Percentiles rank a stretch among this genome's conserved stretches.
Conservation (phyloP, 2,797 vertebrate species). For the Dermochelys coriacea region DNA sequence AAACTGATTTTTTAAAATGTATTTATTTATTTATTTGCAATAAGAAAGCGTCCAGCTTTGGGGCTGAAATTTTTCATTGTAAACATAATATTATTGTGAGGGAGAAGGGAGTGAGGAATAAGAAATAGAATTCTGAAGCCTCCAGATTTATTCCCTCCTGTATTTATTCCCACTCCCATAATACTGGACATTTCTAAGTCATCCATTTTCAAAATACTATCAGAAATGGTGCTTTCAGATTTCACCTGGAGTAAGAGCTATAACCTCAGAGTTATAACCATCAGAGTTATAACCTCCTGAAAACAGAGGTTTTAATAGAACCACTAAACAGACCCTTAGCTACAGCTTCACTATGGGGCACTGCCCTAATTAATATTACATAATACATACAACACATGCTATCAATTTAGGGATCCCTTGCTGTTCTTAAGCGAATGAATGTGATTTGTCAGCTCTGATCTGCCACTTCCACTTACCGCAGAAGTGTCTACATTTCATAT, state of each 20-base stretch:
- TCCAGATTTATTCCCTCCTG: neutral
- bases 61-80: neutral
- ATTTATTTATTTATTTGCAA: too few species aligned
- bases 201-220: constrained; percentile 2
- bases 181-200: neutral
- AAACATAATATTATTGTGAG: neutral
- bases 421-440: constrained; percentile 68
- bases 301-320: constrained; percentile 55
- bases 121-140: constrained; percentile 16
- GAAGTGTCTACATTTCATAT: constrained; percentile 69
- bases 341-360: constrained; percentile 53
- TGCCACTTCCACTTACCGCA: constrained; percentile 70
- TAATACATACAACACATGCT: constrained; percentile 73
- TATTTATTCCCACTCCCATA: neutral
- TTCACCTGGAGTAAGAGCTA: constrained; percentile 8
- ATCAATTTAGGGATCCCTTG: constrained; percentile 67
- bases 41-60: neutral
- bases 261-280: neutral
- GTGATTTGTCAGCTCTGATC: constrained; percentile 73
- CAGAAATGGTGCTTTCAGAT: neutral
- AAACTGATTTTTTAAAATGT: too few species aligned
- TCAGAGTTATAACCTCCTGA: constrained; percentile 41
- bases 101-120: neutral
- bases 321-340: constrained; percentile 38
- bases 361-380: constrained; percentile 77